Evolutionary conservation across 2,888 invertebrate species (phyloP).

Genomic region (Acanthopleura granulata): DNA sequence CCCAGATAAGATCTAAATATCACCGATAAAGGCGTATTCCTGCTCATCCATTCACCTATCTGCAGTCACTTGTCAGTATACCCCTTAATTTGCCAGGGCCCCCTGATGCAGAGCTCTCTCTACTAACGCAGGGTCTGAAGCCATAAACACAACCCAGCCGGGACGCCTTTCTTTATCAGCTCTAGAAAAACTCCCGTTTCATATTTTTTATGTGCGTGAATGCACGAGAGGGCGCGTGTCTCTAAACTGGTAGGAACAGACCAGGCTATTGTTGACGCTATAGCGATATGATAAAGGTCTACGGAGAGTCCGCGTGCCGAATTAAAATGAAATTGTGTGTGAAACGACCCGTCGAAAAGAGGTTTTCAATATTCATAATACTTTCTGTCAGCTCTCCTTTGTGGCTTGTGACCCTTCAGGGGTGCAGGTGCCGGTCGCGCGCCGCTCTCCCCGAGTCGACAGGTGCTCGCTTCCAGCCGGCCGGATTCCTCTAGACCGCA

Average conservation of each 20-base stretch:
- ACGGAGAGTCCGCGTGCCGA: background rate
- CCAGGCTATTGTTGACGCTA: background rate
- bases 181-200: too few species aligned
- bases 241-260: background rate
- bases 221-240: conserved; percentile 1
- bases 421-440: background rate
- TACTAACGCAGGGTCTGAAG: too few species aligned
- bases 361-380: background rate
- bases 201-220: conserved; percentile 1
- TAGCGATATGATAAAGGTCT: conserved; percentile 5
- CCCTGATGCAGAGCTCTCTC: too few species aligned
- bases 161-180: too few species aligned
- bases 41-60: too few species aligned
- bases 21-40: too few species aligned
- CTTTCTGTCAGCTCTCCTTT: conserved; percentile 8
- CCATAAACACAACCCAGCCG: too few species aligned
- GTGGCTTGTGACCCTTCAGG: background rate
- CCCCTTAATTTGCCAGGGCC: too few species aligned
- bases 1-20: too few species aligned
- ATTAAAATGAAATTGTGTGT: conserved; percentile 9
- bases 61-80: too few species aligned
- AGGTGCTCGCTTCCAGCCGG: background rate
- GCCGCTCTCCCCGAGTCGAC: background rate
- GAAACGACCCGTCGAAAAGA: background rate
- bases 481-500: background rate